Evolutionary conservation across 2,113 vertebrate species (phyloP), one percentile per base, ranked within the genome.

Genomic region (Genyomyrus donnyi): DNA sequence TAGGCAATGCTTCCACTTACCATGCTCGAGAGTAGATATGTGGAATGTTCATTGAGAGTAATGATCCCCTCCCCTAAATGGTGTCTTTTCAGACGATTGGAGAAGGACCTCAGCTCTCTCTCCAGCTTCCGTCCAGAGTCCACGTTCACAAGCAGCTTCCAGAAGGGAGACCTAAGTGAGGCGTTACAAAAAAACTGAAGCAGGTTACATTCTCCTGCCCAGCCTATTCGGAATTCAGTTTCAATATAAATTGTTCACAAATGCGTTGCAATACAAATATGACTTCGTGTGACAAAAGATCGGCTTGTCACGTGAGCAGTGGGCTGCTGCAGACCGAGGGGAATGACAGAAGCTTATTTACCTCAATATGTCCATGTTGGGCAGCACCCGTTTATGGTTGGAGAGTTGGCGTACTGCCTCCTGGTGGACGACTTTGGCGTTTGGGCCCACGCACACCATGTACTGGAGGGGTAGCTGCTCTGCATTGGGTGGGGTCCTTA

Each of bases 21-120:
- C 95, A 89, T 89, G 0, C 96, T 95, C 0, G 95, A 94, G 5
- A 98, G 96, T 92, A 97, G 46, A 88, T 94, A 92, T 1, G 97
- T 98, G 96, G 96, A 94, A 92, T 91, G 96, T 96, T 97, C 97
- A 52, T 94, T 96, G 90, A 98, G 95, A 90, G 94, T 96, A 94
- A 98, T 96, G 87, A 97, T 93, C 48, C 97, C 96, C 85, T 97
- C 96, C 89, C 95, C 96, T 0, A 98, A 93, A 77, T 77, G 93
- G 90, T 97, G 96, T 91, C 96, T 95, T 93, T 90, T 96, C 90
- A 98, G 88, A 80, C 96, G 96, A 93, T 95, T 96, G 83, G 93
- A 95, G 93, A 98, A 96, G 1, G 95, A 95, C 92, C 94, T 95
- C 93, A 97, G 90, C 89, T 97, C 97, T 92, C 94, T 95, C 92